Evolutionary conservation across 2,888 invertebrate species (phyloP), one percentile per base, ranked within the genome.

Genomic region (Girardia tigrina): DNA sequence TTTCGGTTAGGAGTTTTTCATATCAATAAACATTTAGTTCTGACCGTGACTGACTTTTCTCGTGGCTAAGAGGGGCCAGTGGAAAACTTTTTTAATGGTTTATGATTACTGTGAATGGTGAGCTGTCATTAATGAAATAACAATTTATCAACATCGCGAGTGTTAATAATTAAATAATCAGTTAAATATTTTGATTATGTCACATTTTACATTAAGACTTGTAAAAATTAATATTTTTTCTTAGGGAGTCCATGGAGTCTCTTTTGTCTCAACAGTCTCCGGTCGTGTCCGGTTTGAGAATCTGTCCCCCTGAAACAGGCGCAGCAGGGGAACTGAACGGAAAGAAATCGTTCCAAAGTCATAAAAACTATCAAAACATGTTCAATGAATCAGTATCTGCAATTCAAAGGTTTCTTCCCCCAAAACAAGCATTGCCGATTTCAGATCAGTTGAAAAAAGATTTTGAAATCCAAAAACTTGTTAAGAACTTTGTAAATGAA

Each of bases 51-150:
- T 4, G 56, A 56, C 23, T 56, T 56, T 56, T n/a, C n/a, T 23
- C 56, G 56, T n/a, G 56, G 56, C 23, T 8, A 56, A 56, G n/a
- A 23, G 56, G 36, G 36, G 56, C 20, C 56, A 56, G 56, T 56
- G 56, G 56, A 56, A 56, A 56, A 56, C n/a, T 56, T 56, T 56
- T 8, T 56, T 56, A 56, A 56, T 56, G 56, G 56, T 56, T 56
- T 56, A 56, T 56, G 56, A 56, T 56, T 56, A 56, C n/a, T 36
- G 36, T n/a, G 36, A 36, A 36, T 36, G 36, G 56, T 56, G 56
- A 56, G 56, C 56, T 56, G 56, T 56, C 56, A 56, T 56, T 56
- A 56, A 56, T 23, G 4, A 12, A n/a, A 56, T 2, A 20, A 56
- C 56, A 56, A 56, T 56, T 56, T 56, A 56, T 56, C 56, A 56